phyloP scores from a whole-genome alignment of 2,888 invertebrate genomes.

The Oligia latruncula region DNA sequence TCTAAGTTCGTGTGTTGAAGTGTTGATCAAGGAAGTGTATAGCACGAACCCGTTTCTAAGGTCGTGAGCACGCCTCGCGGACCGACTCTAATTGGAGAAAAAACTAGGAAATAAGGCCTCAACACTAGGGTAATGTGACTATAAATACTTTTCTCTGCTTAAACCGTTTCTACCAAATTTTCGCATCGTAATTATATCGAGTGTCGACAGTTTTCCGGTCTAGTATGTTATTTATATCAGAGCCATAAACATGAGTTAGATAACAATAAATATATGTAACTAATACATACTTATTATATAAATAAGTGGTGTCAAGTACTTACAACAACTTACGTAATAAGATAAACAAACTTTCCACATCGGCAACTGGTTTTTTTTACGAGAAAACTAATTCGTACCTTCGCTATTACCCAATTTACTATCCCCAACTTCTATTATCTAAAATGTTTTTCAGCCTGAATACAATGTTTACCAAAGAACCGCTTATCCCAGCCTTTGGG shows the following conservation, averaged over 20 bases:
- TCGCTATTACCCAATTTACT: conserved; percentile 32
- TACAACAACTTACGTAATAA: conserved; percentile 37
- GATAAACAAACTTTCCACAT: conserved; percentile 46
- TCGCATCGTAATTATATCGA: conserved; percentile 24
- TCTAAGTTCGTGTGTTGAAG: conserved; percentile 38
- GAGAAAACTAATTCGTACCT: conserved; percentile 39
- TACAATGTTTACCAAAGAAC: conserved; percentile 39
- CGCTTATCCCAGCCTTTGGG: conserved; percentile 21
- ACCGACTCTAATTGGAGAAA: conserved; percentile 45
- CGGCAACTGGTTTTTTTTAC: conserved; percentile 5
- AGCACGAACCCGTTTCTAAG: conserved; percentile 47
- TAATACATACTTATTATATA: conserved; percentile 30
- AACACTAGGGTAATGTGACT: conserved; percentile 9
- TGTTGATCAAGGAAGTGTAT: conserved; percentile 43
- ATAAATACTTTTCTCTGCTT: conserved; percentile 31
- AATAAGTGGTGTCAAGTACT: conserved; percentile 47
- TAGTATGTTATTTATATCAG: not conserved
- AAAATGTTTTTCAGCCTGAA: conserved; percentile 32
- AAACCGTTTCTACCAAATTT: conserved; percentile 17
- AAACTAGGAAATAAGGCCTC: conserved; percentile 45
- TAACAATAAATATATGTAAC: conserved; percentile 45
- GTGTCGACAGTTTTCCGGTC: conserved; percentile 18
- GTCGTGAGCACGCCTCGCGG: conserved; percentile 41
- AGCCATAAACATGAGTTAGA: conserved; percentile 41
- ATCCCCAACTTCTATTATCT: conserved; percentile 2